Base-by-base conservation (phyloP, 2,888 invertebrate genomes). In the Chalcis sispes region DNA sequence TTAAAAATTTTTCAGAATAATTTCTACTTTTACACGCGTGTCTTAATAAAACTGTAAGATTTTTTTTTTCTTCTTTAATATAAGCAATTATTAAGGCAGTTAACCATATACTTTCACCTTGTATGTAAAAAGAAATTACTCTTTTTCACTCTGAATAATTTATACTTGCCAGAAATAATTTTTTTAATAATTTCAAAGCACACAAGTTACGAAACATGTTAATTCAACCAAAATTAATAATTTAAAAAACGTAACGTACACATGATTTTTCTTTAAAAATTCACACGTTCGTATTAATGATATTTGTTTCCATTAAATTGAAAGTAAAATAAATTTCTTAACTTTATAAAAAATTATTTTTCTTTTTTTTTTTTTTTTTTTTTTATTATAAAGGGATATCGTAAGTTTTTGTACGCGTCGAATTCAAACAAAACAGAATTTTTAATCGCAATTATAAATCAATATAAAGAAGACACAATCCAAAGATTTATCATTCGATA, bases 111-210 rank as follows among this genome's bases (percentile, higher is more conserved):
- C 66, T 66, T 66, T 66, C 66, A 40, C 66, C 54, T 66, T 54
- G 66, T 10, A 56, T 56, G 29, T n/a, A 52, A 66, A 66, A 56
- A 56, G 66, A 56, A 40, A 54, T 54, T 18, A 66, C 56, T 66
- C 66, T 66, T 66, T 66, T 66, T 66, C 66, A 46, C 66, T 54
- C 66, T 25, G 66, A 36, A 66, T 66, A 66, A 66, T 66, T 66
- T 66, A 66, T 54, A 54, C 27, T 10, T 27, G 40, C 54, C 54
- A 40, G 25, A 13, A 56, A 56, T 56, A 10, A 3, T 65, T 66
- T 18, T n/a, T 66, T 66, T 23, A 56, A 66, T 66, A 56, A 66
- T 54, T 66, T 66, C 66, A 66, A 42, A 23, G 54, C 27, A 8
- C 3, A 56, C 27, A 36, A 42, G 8, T n/a, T 27, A 15, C 42